A percentile compares a stretch with the other conserved stretches of the same genome.
phyloP scores from a whole-genome alignment of 2,888 invertebrate species.

The Cordylochernes scorpioides region DNA sequence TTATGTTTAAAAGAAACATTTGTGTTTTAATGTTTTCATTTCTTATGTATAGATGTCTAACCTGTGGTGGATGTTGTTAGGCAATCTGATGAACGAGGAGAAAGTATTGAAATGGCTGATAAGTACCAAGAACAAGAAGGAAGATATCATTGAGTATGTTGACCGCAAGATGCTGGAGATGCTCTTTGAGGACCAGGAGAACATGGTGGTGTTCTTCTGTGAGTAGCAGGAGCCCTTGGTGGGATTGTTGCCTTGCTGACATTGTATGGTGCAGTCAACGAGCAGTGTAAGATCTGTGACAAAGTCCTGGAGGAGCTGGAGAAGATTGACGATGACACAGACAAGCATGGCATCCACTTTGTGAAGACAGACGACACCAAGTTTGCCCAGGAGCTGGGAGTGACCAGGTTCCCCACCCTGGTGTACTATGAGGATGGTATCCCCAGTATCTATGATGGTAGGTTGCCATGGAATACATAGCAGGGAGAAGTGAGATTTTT shows the following conservation, averaged over 20 bases:
- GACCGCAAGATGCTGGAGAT: constrained; percentile 68
- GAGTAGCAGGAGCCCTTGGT: constrained; percentile 25
- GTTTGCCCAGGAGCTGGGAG: constrained; percentile 63
- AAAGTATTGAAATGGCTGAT: constrained; percentile 68
- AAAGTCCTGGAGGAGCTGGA: constrained; percentile 62
- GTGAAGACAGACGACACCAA: constrained; percentile 67
- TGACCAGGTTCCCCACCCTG: constrained; percentile 66
- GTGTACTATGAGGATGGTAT: constrained; percentile 80
- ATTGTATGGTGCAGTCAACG: constrained; percentile 49
- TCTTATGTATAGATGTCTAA: too few species aligned
- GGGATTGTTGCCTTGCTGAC: too few species aligned
- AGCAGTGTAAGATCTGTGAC: constrained; percentile 47
- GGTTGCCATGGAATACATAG: too few species aligned
- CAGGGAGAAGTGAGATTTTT: too few species aligned
- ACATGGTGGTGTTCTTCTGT: constrained; percentile 76
- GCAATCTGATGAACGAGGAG: constrained; percentile 74
- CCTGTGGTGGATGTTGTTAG: constrained; percentile 21
- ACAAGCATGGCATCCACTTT: constrained; percentile 71
- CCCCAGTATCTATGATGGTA: constrained; percentile 77
- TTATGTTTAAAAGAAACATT: too few species aligned
- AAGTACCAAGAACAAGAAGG: constrained; percentile 49
- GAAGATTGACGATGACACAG: constrained; percentile 38
- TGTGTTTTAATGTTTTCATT: too few species aligned
- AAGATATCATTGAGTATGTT: constrained; percentile 69
- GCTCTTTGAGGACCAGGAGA: constrained; percentile 52